Percentiles rank a stretch among this genome's conserved stretches.
Evolutionary conservation across 2,797 vertebrate species (phyloP).

Genomic region (Gephyroberyx darwinii): DNA sequence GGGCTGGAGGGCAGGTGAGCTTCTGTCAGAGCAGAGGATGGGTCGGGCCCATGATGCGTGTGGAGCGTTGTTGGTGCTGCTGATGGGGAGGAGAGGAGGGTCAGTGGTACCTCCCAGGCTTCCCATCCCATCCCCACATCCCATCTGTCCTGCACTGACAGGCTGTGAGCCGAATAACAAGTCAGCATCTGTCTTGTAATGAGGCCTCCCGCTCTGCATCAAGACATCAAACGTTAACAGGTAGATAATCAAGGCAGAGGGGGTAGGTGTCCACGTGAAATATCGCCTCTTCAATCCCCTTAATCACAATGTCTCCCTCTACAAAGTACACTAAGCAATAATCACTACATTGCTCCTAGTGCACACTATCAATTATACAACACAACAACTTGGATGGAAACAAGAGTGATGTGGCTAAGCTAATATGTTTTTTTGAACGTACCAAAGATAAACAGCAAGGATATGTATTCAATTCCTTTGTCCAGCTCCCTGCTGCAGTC

Average conservation of each 20-base stretch:
- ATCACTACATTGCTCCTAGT: neutral
- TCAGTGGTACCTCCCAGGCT: constrained; percentile 74
- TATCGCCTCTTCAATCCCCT: constrained; percentile 25
- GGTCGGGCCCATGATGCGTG: constrained; percentile 60
- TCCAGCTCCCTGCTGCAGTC: neutral
- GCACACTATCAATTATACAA: constrained; percentile 14
- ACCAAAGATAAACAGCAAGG: constrained; percentile 25
- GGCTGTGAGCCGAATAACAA: constrained; percentile 72
- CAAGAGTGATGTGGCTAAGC: constrained; percentile 22
- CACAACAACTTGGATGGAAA: constrained; percentile 2
- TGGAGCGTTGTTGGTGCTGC: constrained; percentile 66
- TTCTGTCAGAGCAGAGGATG: constrained; percentile 66
- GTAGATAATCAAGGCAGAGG: constrained; percentile 51
- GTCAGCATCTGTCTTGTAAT: constrained; percentile 71
- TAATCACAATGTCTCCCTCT: constrained; percentile 22
- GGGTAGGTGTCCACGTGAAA: constrained; percentile 30
- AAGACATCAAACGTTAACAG: constrained; percentile 73
- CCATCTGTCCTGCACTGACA: constrained; percentile 76
- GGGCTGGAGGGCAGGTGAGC: constrained; percentile 71
- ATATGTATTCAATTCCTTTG: constrained; percentile 4
- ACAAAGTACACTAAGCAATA: neutral
- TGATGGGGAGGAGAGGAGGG: constrained; percentile 66
- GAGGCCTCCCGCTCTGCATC: constrained; percentile 61
- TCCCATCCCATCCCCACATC: constrained; percentile 43
- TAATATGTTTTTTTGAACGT: constrained; percentile 32